Base-by-base conservation (phyloP, 2,797 vertebrate species). In the Nannoperca obscura region DNA sequence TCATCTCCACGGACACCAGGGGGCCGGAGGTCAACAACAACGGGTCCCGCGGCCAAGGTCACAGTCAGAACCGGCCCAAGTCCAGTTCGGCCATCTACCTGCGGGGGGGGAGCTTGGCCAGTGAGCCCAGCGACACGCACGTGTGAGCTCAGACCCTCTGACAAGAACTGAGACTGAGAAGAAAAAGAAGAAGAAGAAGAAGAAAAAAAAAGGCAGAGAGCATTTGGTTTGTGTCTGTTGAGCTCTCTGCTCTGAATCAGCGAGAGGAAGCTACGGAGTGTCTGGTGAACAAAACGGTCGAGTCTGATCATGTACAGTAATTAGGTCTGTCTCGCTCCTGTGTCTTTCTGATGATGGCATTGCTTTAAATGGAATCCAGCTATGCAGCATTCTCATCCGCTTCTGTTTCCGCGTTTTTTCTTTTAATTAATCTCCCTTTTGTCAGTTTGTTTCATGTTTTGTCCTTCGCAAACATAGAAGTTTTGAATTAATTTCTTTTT, bases 281-380 rank as follows among this genome's bases (percentile, higher is more conserved):
- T 85, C 32, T 82, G 13, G 81, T 71, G 61, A 86, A 81, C 83
- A 80, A 82, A 82, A 93, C 93, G 93, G 93, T 94, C 83, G 93
- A 94, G 92, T 94, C 91, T 62, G 84, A 81, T 88, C 44, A 9
- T 92, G 90, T 93, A 91, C 93, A 94, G 87, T 91, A 75, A 84
- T 76, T 80, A 69, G 86, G 86, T 86, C 88, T 50, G 81, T 90
- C 86, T 85, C 78, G 53, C 90, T 88, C 85, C 88, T 47, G 84
- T 90, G 89, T 91, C 89, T 93, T 93, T 81, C 93, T 89, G 90
- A 91, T 86, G 87, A 91, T 92, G 94, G 95, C 96, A 95, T 97
- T 91, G 97, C 96, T 97, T 97, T 96, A 96, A 96, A 96, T 96
- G 96, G 96, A 97, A 96, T 96, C 96, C 95, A 97, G 97, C 97